phyloP scores from a whole-genome alignment of 2,113 vertebrate genomes.

The Myodes glareolus region DNA sequence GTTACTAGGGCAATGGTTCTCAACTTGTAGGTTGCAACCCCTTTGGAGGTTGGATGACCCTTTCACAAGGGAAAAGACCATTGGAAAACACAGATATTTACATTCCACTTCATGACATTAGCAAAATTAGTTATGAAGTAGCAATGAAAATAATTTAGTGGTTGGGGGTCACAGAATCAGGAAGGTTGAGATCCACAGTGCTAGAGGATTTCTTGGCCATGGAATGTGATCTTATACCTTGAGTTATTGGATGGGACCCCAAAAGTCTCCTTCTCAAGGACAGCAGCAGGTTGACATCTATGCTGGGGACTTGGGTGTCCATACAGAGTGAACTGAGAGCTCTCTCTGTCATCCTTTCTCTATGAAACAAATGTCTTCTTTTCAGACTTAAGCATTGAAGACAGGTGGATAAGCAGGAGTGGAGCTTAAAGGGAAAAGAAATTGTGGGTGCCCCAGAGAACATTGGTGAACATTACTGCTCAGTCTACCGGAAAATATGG shows the following conservation, averaged over 20 bases:
- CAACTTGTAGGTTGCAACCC: neutral
- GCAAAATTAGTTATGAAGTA: neutral
- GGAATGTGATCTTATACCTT: neutral
- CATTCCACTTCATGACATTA: neutral
- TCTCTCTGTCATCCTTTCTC: neutral
- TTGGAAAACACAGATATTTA: neutral
- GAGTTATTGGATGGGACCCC: neutral
- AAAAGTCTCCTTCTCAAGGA: neutral
- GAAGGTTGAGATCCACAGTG: neutral
- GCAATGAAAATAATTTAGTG: neutral
- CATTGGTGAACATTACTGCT: neutral
- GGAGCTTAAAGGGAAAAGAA: neutral
- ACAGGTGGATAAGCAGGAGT: neutral
- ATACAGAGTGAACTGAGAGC: neutral
- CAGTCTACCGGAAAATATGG: neutral
- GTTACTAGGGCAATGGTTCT: neutral
- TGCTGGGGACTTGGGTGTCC: neutral
- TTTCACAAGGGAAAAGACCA: neutral
- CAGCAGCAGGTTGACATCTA: no score
- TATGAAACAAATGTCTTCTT: neutral
- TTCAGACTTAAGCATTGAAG: neutral
- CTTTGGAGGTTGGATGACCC: neutral
- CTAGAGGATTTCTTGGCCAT: neutral
- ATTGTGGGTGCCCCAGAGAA: neutral
- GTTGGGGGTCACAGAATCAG: neutral